Evolutionary conservation across 2,888 invertebrate species (phyloP).

Genomic region (Bombylius major): DNA sequence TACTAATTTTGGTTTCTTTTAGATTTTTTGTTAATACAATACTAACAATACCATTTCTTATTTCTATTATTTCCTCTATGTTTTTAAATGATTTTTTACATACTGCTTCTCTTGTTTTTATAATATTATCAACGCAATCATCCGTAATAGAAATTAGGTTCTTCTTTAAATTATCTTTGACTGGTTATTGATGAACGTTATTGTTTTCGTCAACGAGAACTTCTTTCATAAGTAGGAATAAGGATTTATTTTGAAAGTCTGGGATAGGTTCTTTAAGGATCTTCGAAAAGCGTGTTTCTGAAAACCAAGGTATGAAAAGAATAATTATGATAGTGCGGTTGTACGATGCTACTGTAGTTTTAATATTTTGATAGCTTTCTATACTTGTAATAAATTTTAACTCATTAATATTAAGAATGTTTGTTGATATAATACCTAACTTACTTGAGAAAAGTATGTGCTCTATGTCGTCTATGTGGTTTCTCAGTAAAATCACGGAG

Average conservation of each 20-base stretch:
- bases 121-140: too few relatives aligned
- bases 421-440: background rate
- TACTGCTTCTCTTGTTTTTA: too few relatives aligned
- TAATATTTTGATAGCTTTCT: background rate
- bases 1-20: too few relatives aligned
- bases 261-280: too few relatives aligned
- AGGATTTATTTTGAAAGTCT: background rate
- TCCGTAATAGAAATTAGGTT: too few relatives aligned
- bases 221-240: background rate
- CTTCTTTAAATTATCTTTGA: conserved; percentile 1
- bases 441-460: background rate
- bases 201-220: background rate
- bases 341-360: background rate
- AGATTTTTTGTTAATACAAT: too few relatives aligned
- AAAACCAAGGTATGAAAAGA: background rate
- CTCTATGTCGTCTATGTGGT: background rate
- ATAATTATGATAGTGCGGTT: background rate
- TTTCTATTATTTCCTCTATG: too few relatives aligned
- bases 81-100: too few relatives aligned
- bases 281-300: too few relatives aligned
- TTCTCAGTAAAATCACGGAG: too few relatives aligned
- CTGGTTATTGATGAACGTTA: background rate
- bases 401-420: background rate
- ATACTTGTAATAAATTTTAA: background rate
- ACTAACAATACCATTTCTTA: too few relatives aligned